Evolutionary conservation across 2,113 vertebrate genomes (phyloP), one percentile per base, ranked within the genome.

Genomic region (Odontophorus gujanensis): DNA sequence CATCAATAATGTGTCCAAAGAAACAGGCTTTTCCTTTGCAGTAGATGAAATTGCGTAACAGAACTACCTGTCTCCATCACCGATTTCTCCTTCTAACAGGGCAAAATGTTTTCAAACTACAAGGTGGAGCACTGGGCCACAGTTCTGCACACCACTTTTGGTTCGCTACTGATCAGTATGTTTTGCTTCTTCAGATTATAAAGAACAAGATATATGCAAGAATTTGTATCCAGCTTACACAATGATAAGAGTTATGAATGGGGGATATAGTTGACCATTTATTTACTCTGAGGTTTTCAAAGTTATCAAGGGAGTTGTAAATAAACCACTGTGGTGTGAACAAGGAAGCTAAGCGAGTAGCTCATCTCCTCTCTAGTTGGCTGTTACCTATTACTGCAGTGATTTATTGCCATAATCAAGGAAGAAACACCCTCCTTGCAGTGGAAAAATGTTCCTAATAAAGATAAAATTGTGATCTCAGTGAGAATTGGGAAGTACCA

Each of bases 221-320:
- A 89, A 89, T 89, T 78, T 72, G 28, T 74, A 81, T 59, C 65
- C 0, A 0, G n/a, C 36, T 89, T 79, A 84, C 9, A 21, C 1
- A 2, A 14, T 25, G 36, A 57, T 86, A 68, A 78, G 51, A 45
- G 40, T 26, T 85, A 58, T 30, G 83, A 90, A 84, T 68, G 25
- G n/a, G n/a, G 36, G 58, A 89, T 92, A 85, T 8, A 65, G 17
- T 21, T 25, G 38, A 81, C 40, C 26, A 61, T 18, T 62, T 77
- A 34, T 92, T 96, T 89, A 74, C 32, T 80, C 38, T 71, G 50
- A 93, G 75, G 75, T 92, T 90, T 90, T 86, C 58, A 93, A 76
- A 36, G 55, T 85, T 96, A 58, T 87, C 71, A 67, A 43, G 42
- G 38, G 74, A 87, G 50, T 55, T 77, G 47, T 91, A 81, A 94